Base-by-base conservation (phyloP, 2,797 vertebrate genomes). In the Todus mexicanus region DNA sequence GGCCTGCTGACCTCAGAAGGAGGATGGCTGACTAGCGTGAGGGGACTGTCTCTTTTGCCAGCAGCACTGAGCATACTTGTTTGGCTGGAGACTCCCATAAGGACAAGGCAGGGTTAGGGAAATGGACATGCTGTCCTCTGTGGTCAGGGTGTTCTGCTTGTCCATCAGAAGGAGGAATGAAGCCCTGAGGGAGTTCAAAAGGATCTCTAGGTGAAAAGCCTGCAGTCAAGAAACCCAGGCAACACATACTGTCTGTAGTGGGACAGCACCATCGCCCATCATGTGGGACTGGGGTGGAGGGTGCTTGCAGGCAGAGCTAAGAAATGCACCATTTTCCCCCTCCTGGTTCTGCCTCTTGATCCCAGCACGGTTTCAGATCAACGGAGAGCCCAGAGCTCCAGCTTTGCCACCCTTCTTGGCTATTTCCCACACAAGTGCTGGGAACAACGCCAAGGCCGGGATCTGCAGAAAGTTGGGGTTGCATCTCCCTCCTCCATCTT, bases 401-500 rank as follows among this genome's bases (percentile, higher is more conserved):
- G 7, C 47, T 90, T 77, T 79, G 17, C 22, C 42, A 22, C 18
- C 22, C 71, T 21, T 68, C n/a, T 31, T 81, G 25, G 15, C 2
- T 77, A 33, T 45, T 72, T 89, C 65, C 74, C 21, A 4, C 10
- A 18, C 6, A 21, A 71, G 11, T 2, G 2, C 23, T 29, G 25
- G 35, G 42, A 84, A 61, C 35, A 40, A 53, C 0, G 0, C 6
- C 3, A 64, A 81, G 15, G 23, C 19, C 4, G 1, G n/a, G 72
- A 43, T 61, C 47, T 87, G 43, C 69, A 89, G 38, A 6, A 0
- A 0, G n/a, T 1, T 8, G 9, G 37, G 27, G 15, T 51, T 94
- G 50, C 66, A 77, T n/a, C 64, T 95, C 76, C 53, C 70, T 61
- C 95, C 77, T 97, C 65, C 87, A 21, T 51, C 87, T 98, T 97